phyloP scores from a whole-genome alignment of 2,113 vertebrate species.

The Peucedramus taeniatus region DNA sequence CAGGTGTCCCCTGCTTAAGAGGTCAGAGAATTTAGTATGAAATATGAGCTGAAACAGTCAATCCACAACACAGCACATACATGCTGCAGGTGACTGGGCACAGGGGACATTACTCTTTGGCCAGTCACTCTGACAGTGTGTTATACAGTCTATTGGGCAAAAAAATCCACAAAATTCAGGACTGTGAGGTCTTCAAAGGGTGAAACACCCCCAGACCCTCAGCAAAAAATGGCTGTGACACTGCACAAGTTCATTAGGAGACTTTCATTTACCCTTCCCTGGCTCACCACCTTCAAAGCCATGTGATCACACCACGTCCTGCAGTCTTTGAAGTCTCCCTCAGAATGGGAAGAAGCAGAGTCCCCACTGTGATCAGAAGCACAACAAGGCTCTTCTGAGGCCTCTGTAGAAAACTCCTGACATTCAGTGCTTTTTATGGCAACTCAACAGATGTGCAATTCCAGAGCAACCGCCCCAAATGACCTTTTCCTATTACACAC shows the following conservation, averaged over 20 bases:
- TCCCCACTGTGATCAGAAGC: background rate
- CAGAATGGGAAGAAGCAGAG: background rate
- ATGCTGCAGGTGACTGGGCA: background rate
- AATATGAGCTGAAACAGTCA: constrained; percentile 37
- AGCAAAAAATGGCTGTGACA: background rate
- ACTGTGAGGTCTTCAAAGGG: background rate
- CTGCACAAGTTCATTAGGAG: background rate
- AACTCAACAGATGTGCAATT: constrained; percentile 23
- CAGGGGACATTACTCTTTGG: background rate
- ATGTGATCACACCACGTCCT: background rate
- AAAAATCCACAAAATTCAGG: background rate
- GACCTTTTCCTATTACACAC: constrained; percentile 54
- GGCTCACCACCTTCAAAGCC: background rate
- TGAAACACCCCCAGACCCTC: background rate
- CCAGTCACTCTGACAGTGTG: background rate
- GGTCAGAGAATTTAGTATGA: constrained; percentile 25
- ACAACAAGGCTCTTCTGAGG: background rate
- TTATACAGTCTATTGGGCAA: background rate
- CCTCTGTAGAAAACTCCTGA: constrained; percentile 20
- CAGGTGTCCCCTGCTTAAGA: constrained; percentile 45
- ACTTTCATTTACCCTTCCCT: background rate
- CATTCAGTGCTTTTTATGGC: constrained; percentile 26
- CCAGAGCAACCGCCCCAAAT: constrained; percentile 46
- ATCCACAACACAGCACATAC: background rate
- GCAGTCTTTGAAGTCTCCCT: background rate